Conservation (phyloP, 2,888 invertebrate species). For the Penaeus monodon region DNA sequence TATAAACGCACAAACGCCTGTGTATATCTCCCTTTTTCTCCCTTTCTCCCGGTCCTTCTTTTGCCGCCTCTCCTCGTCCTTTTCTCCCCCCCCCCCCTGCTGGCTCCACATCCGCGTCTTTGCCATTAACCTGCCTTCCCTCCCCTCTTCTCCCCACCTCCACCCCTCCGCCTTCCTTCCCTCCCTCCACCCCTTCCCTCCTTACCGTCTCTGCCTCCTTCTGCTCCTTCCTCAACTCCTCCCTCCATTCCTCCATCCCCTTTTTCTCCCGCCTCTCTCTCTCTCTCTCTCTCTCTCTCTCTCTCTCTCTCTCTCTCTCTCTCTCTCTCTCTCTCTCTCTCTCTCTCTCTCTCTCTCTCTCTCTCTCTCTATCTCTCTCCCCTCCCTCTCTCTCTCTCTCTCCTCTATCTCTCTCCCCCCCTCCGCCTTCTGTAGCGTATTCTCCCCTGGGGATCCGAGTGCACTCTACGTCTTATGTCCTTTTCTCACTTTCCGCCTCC, state of each 20-base stretch:
- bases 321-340: neutral
- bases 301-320: neutral
- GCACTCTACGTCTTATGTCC: too few relatives aligned
- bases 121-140: too few relatives aligned
- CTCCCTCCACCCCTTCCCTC: too few relatives aligned
- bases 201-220: too few relatives aligned
- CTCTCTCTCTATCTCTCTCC: neutral
- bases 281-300: neutral
- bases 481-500: too few relatives aligned
- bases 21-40: too few relatives aligned
- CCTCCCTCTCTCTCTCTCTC: conserved; percentile 1
- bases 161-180: too few relatives aligned
- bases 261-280: neutral
- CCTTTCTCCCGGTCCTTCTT: neutral
- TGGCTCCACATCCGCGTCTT: too few relatives aligned
- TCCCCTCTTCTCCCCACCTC: too few relatives aligned
- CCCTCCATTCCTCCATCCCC: neutral
- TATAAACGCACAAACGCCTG: too few relatives aligned
- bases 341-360: conserved; percentile 7
- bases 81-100: neutral
- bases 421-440: too few relatives aligned
- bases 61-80: neutral
- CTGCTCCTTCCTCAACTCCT: neutral
- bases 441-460: too few relatives aligned
- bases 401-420: neutral